A percentile compares a stretch with the other conserved stretches of the same genome.
These are phyloP conservation scores for Erinaceus europaeus DNA, from an alignment of 2,113 vertebrate species.

Conservation along the genomic window DNA sequence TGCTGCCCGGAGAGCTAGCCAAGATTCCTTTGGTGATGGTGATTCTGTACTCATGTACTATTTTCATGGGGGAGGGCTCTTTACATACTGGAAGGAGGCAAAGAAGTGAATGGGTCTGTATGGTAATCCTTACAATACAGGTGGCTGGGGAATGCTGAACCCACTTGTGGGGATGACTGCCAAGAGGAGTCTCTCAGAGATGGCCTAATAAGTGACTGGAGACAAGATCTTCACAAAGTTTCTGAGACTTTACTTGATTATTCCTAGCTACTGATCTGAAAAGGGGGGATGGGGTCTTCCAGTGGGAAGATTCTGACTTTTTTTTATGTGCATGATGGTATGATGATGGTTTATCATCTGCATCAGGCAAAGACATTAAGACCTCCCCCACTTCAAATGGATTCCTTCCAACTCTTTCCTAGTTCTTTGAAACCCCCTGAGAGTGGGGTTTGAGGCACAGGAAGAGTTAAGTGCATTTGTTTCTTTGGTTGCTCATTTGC, in stretches of 20 bases:
- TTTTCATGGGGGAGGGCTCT: neutral
- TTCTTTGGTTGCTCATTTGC: neutral
- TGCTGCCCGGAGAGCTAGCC: constrained; percentile 5
- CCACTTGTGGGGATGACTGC: neutral
- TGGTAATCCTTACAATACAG: neutral
- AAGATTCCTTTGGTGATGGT: neutral
- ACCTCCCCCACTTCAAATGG: neutral
- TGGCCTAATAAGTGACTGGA: neutral
- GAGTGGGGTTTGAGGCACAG: neutral
- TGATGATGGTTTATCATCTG: neutral
- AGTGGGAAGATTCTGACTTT: neutral
- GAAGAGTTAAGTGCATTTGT: neutral
- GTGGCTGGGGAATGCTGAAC: neutral
- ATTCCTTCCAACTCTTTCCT: neutral
- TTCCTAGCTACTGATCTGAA: neutral
- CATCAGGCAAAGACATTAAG: neutral
- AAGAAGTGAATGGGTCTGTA: neutral
- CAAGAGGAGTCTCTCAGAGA: neutral
- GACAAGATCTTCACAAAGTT: neutral
- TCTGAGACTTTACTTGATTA: neutral
- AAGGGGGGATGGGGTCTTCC: neutral
- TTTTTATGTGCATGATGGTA: neutral
- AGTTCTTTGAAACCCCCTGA: neutral
- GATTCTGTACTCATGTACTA: neutral
- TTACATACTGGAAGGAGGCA: neutral